Percentiles rank a stretch among this genome's conserved stretches.
Evolutionary conservation across 2,888 invertebrate genomes (phyloP).

Genomic region (Encarsia formosa): DNA sequence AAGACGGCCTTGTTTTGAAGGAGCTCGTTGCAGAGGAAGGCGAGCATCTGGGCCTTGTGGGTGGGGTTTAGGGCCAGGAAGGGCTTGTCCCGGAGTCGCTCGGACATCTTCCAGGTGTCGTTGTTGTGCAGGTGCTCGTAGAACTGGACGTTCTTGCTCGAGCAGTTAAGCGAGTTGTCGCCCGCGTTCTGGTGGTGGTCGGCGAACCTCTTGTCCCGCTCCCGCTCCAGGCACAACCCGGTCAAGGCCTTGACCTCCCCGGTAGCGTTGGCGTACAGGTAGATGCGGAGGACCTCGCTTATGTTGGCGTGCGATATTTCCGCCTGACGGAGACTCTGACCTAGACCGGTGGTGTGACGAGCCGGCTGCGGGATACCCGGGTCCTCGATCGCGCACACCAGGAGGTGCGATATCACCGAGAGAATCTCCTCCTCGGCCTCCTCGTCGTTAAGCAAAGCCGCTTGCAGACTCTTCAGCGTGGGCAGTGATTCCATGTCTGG

Average conservation of each 20-base stretch:
- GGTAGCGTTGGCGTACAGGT: conserved; percentile 84
- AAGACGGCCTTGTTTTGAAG: conserved; percentile 88
- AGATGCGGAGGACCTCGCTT: conserved; percentile 87
- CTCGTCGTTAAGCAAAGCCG: conserved; percentile 77
- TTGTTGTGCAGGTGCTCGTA: conserved; percentile 75
- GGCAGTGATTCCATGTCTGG: conserved; percentile 83
- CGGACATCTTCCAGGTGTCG: conserved; percentile 74
- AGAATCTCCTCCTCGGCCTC: conserved; percentile 80
- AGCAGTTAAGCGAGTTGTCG: conserved; percentile 63
- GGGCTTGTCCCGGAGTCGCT: conserved; percentile 75
- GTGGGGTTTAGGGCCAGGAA: conserved; percentile 82
- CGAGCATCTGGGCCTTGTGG: conserved; percentile 82
- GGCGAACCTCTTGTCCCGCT: conserved; percentile 73
- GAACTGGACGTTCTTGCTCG: conserved; percentile 74
- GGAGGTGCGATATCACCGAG: conserved; percentile 81
- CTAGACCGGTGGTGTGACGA: conserved; percentile 82
- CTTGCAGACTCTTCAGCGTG: conserved; percentile 79
- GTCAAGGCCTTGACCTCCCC: conserved; percentile 79
- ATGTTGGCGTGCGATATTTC: conserved; percentile 89
- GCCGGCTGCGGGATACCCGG: conserved; percentile 88
- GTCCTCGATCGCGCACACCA: conserved; percentile 91
- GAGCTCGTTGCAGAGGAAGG: conserved; percentile 91
- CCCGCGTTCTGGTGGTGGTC: conserved; percentile 77
- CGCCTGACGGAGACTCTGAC: conserved; percentile 83
- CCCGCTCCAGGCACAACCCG: conserved; percentile 76